Conservation (phyloP, 1,140 invertebrate genomes). For the Ceratina calcarata region DNA sequence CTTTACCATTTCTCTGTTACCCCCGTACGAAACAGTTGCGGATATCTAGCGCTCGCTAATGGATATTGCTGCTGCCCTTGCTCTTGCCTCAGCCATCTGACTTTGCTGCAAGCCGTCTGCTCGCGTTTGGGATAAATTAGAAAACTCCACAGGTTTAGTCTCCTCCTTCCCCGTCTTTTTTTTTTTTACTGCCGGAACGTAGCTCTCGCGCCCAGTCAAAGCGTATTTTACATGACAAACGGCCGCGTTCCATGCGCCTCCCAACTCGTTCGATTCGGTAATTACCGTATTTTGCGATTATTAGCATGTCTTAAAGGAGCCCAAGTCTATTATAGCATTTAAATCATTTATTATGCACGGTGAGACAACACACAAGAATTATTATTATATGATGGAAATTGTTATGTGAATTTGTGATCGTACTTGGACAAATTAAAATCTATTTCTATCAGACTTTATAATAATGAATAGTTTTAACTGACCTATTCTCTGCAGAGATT, state of each 20-base stretch:
- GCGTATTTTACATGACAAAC: conserved; percentile 75
- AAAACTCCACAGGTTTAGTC: conserved; percentile 55
- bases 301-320: no score
- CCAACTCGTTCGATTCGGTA: conserved; percentile 49
- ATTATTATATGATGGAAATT: no score
- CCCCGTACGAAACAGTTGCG: conserved; percentile 46
- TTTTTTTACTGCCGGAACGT: conserved; percentile 64
- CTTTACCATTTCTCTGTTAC: conserved; percentile 20
- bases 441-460: no score
- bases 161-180: conserved; percentile 43
- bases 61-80: conserved; percentile 69
- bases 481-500: no score
- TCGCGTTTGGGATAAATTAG: conserved; percentile 71
- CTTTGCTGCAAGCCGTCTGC: conserved; percentile 41
- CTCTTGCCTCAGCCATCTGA: conserved; percentile 53
- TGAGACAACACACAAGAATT: no score
- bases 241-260: conserved; percentile 34
- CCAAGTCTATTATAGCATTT: no score
- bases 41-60: conserved; percentile 66
- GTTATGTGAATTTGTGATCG: no score
- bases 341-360: no score
- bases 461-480: no score
- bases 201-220: conserved; percentile 57
- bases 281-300: no score
- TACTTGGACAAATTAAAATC: no score